Base-by-base conservation (phyloP, 1,140 invertebrate genomes). In the Littorina saxatilis region DNA sequence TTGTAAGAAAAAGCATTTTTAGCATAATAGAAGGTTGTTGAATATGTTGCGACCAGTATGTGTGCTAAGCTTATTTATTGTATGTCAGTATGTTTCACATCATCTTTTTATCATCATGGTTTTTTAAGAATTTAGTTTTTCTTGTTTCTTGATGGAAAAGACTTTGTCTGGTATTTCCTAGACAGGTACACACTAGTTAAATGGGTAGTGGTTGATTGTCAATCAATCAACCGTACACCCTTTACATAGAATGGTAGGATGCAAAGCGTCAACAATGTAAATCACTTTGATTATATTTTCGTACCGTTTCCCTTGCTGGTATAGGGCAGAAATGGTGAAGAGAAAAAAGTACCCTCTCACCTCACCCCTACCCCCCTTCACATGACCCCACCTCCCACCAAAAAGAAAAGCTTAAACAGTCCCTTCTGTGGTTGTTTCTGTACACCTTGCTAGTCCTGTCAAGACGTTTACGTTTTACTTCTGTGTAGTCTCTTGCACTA, bases 221-320 rank as follows among this genome's bases (percentile, higher is more conserved):
- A n/a, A n/a, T n/a, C n/a, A n/a, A n/a, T n/a, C n/a, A n/a, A n/a
- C n/a, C n/a, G n/a, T n/a, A n/a, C n/a, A n/a, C n/a, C n/a, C n/a
- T n/a, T n/a, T n/a, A n/a, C n/a, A n/a, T n/a, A 32, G 66, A 27
- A 23, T 39, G 32, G 66, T 68, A 68, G 7, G 66, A 68, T 68
- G 66, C 66, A 68, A 68, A 39, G 66, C 66, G 23, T 68, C 66
- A 17, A 1, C 0, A 68, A 35, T 39, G 66, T 68, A 68, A 68
- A 68, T 68, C 66, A 68, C 17, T 5, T 32, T 68, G 66, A 68
- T 68, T 2, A 68, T 47, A 66, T 66, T 29, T 27, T 15, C 23
- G 0, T 35, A 4, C 61, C 13, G 0, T 15, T 39, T 39, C 39
- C 35, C 1, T 68, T 68, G 35, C 55, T n/a, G n/a, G n/a, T 58